Evolutionary conservation across 2,888 invertebrate species (phyloP).

Genomic region (Himalopsyche japonica): DNA sequence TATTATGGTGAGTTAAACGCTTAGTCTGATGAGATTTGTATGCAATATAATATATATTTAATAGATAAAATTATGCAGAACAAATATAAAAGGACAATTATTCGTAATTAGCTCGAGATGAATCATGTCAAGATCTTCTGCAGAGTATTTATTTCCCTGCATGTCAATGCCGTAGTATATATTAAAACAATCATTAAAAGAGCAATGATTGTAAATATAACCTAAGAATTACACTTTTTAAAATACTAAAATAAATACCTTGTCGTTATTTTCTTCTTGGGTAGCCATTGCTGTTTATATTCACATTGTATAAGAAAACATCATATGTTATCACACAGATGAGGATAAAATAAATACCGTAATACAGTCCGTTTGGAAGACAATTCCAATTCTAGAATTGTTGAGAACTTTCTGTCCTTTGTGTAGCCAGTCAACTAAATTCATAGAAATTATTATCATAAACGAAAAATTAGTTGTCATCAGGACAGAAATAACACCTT

Average conservation of each 20-base stretch:
- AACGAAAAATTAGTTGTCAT: too few relatives aligned
- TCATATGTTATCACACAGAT: background rate
- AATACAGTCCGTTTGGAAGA: background rate
- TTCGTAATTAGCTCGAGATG: too few relatives aligned
- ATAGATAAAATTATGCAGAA: too few relatives aligned
- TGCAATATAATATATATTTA: too few relatives aligned
- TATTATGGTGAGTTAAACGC: too few relatives aligned
- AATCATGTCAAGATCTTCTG: too few relatives aligned
- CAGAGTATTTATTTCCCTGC: background rate
- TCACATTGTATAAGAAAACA: background rate
- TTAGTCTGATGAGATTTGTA: too few relatives aligned
- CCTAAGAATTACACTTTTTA: background rate
- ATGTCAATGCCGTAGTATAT: background rate
- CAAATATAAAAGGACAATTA: too few relatives aligned
- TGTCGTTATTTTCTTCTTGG: conserved; percentile 13
- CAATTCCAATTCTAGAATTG: background rate
- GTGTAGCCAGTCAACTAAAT: too few relatives aligned
- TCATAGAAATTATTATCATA: too few relatives aligned
- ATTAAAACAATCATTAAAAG: background rate
- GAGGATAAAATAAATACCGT: background rate
- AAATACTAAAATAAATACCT: background rate
- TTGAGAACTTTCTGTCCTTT: background rate
- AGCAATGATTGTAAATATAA: background rate
- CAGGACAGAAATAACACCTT: too few relatives aligned
- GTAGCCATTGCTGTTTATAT: conserved; percentile 1